phyloP scores from a whole-genome alignment of 1,140 invertebrate genomes.

The Trichogramma pretiosum region DNA sequence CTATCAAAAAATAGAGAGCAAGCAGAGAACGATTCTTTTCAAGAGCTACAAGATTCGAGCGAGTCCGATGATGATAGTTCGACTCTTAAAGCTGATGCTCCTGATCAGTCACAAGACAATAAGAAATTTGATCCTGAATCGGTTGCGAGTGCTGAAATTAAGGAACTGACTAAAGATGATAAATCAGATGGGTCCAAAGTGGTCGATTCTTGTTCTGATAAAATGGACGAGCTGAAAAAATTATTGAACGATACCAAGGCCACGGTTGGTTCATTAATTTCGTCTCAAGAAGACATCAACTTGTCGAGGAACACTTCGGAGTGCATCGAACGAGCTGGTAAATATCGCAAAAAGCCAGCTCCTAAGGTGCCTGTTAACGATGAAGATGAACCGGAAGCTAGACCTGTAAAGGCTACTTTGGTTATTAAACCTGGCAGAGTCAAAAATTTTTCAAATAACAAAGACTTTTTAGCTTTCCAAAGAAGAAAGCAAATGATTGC shows the following conservation, averaged over 20 bases:
- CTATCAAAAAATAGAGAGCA: conserved; percentile 23
- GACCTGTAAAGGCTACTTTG: conserved; percentile 35
- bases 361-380: conserved; percentile 27
- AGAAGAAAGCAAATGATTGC: conserved; percentile 18
- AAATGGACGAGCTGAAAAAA: conserved; percentile 33
- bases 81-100: conserved; percentile 2
- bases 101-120: neutral
- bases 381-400: conserved; percentile 22
- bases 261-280: conserved; percentile 27
- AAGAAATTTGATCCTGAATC: conserved; percentile 4
- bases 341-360: conserved; percentile 41
- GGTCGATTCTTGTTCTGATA: conserved; percentile 28
- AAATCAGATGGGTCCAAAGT: no score
- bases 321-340: conserved; percentile 31
- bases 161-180: neutral
- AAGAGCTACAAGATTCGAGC: neutral
- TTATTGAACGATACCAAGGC: conserved; percentile 29
- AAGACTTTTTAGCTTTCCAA: conserved; percentile 6
- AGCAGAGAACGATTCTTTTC: neutral
- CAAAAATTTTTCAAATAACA: conserved; percentile 30
- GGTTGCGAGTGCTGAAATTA: conserved; percentile 1
- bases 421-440: conserved; percentile 38
- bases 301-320: conserved; percentile 26
- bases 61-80: conserved; percentile 10
- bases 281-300: conserved; percentile 24